These are phyloP conservation scores for Festucalex cinctus DNA, from an alignment of 2,113 vertebrate genomes.

Conservation along the genomic window DNA sequence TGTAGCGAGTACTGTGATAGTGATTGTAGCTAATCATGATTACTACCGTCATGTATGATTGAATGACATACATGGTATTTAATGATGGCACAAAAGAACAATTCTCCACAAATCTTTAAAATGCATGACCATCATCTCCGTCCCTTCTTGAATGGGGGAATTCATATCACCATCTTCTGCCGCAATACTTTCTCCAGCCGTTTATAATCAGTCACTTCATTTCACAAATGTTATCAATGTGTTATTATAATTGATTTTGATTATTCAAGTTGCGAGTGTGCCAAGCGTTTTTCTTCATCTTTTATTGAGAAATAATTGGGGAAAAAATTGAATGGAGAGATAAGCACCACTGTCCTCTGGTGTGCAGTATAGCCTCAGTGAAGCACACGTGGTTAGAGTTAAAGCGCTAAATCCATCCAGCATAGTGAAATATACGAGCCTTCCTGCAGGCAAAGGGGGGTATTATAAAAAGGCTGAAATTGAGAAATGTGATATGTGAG, in stretches of 20 bases:
- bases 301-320: constrained; percentile 70
- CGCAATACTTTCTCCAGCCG: constrained; percentile 27
- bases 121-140: constrained; percentile 22
- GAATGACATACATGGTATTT: neutral
- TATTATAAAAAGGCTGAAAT: constrained; percentile 68
- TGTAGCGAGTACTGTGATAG: neutral
- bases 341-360: constrained; percentile 48
- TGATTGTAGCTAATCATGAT: neutral
- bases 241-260: constrained; percentile 60
- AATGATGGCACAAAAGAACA: constrained; percentile 18
- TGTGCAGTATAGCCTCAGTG: constrained; percentile 31
- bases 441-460: constrained; percentile 67
- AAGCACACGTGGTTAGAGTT: constrained; percentile 72
- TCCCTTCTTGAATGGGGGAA: constrained; percentile 46
- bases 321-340: constrained; percentile 53
- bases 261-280: constrained; percentile 12
- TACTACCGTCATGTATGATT: neutral
- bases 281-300: constrained; percentile 41
- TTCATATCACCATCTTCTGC: constrained; percentile 24
- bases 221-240: constrained; percentile 31
- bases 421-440: constrained; percentile 58
- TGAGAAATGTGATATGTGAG: constrained; percentile 71
- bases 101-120: constrained; percentile 43
- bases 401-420: constrained; percentile 45
- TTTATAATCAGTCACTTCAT: constrained; percentile 37